Evolutionary conservation across 2,113 vertebrate species (phyloP), one percentile per base, ranked within the genome.

Genomic region (Daboia siamensis): DNA sequence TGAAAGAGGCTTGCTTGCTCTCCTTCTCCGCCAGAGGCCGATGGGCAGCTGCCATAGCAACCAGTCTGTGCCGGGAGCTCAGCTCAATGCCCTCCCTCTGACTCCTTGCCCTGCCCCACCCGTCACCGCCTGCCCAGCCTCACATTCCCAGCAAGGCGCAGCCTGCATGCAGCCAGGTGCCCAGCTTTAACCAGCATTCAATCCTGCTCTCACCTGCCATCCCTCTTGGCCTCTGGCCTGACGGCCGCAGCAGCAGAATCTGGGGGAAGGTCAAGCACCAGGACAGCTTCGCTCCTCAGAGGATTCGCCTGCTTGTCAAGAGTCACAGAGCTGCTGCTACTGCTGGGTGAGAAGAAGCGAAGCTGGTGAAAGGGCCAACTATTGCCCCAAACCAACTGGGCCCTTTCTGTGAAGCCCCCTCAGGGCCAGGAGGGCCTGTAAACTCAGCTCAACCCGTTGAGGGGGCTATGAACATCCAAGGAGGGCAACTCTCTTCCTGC

Each of bases 301-400:
- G 96, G 92, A 91, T 96, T 95, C 55, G 96, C 93, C n/a, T 97
- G 96, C 91, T 98, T 97, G 55, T 98, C 97, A 57, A 97, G 93
- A 1, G 97, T 96, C 69, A 95, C 89, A 1, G 94, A 93, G 44
- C 92, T 96, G 0, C 97, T 95, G 39, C 39, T 39, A 2, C 97
- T 97, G 8, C 98, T 98, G 97, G 17, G 15, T 39, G 89, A 88
- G 39, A 55, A 94, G 94, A 86, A 91, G 0, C 2, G 23, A 13
- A 0, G 24, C 1, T 59, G 0, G 1, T 84, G 20, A 89, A 33
- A 11, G 5, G 0, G 4, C 0, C n/a, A 1, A 23, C 0, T 0
- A 0, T 15, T 5, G 39, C 44, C 11, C 9, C 15, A 24, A 89
- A 6, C 1, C 4, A 3, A 48, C 0, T 6, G 86, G 20, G 56